Evolutionary conservation across 2,113 vertebrate species (phyloP).

Genomic region (Pedionomus torquatus): DNA sequence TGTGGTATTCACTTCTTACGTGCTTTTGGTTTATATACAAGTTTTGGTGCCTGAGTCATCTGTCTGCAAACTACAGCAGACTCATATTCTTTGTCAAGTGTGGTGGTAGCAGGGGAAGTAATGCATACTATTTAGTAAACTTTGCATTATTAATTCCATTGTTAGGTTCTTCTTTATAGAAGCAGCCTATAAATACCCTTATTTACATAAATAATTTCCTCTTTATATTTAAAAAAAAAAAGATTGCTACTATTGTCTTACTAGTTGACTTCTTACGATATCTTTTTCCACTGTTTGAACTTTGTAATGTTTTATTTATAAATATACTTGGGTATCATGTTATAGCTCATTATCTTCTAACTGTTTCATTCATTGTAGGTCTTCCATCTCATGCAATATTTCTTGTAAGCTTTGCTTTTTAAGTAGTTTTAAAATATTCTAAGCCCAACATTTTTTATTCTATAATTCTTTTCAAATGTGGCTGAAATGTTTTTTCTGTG

Average conservation of each 20-base stretch:
- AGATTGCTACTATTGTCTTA: not conserved
- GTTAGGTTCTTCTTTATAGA: not conserved
- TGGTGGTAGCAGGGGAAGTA: not conserved
- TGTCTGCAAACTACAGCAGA: not conserved
- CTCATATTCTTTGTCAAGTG: not conserved
- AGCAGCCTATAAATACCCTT: not conserved
- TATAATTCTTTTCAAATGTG: not conserved
- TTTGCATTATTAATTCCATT: not conserved
- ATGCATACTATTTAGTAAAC: not conserved
- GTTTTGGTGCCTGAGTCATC: not conserved
- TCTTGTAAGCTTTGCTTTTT: not conserved
- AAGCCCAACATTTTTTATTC: not conserved
- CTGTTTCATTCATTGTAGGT: not conserved
- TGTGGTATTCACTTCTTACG: not conserved
- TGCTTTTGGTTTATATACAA: not conserved
- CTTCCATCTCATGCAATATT: not conserved
- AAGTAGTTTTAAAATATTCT: not conserved
- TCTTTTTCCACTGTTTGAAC: not conserved
- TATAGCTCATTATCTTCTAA: not conserved
- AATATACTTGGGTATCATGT: not conserved
- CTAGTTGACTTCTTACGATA: not conserved
- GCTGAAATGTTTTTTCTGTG: not conserved
- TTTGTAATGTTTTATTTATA: not conserved
- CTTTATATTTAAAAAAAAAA: not conserved
- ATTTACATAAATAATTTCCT: not conserved